These are phyloP conservation scores for Pentalonia nigronervosa DNA, from an alignment of 1,140 invertebrate genomes.

Conservation along the genomic window DNA sequence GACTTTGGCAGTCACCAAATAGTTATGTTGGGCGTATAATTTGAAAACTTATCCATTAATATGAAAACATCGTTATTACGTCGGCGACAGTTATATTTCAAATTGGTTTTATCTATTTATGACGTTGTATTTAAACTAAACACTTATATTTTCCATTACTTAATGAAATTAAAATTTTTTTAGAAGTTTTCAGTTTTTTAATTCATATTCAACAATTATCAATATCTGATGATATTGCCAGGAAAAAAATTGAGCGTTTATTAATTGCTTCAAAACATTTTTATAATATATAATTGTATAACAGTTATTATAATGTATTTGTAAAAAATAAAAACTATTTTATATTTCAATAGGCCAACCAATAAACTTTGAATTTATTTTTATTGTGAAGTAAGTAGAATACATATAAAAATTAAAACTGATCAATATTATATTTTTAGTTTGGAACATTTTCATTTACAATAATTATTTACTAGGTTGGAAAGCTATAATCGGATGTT, in stretches of 20 bases:
- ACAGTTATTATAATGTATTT: neutral
- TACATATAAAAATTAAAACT: too few relatives aligned
- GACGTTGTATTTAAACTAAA: neutral
- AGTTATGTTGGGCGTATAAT: neutral
- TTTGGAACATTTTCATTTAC: too few relatives aligned
- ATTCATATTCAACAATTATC: neutral
- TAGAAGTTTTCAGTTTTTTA: neutral
- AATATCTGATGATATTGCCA: neutral
- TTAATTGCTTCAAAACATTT: neutral
- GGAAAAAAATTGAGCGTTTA: neutral
- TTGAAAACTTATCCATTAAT: constrained; percentile 17
- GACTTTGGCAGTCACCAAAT: neutral
- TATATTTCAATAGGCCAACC: neutral
- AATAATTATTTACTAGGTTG: too few relatives aligned
- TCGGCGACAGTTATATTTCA: neutral
- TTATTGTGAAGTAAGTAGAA: too few relatives aligned
- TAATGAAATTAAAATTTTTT: neutral
- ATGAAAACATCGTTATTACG: neutral
- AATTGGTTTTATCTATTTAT: neutral
- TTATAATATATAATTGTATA: neutral
- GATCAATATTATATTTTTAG: too few relatives aligned
- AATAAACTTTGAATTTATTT: neutral
- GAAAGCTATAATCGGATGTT: neutral
- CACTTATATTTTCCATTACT: neutral
- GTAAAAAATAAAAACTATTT: neutral